Evolutionary conservation across 1,140 invertebrate genomes (phyloP).

Genomic region (Lasioglossum albipes): DNA sequence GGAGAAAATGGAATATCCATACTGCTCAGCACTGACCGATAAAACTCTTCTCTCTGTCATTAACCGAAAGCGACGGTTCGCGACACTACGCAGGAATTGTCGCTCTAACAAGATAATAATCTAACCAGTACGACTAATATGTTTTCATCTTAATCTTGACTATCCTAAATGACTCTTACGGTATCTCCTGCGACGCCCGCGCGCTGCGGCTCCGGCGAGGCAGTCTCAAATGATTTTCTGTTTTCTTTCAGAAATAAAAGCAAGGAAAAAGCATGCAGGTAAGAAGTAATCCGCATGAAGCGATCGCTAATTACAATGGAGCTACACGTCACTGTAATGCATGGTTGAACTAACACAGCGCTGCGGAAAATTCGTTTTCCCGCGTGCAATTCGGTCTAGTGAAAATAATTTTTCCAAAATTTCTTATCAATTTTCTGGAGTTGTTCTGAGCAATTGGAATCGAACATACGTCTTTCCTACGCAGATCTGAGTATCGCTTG

Average conservation of each 20-base stretch:
- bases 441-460: not conserved
- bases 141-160: not conserved
- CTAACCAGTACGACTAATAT: slow-evolving; percentile 30
- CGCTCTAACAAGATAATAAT: not conserved
- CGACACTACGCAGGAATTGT: not conserved
- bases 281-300: slow-evolving; percentile 64
- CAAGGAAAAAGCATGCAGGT: slow-evolving; percentile 87
- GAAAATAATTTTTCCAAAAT: not conserved
- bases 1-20: too few relatives aligned
- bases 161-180: not conserved
- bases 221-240: slow-evolving; percentile 61
- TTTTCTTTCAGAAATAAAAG: slow-evolving; percentile 86
- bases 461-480: not conserved
- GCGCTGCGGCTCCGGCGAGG: slow-evolving; percentile 12
- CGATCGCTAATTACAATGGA: slow-evolving; percentile 31
- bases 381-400: too few relatives aligned
- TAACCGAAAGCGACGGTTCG: slow-evolving; percentile 4
- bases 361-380: not conserved
- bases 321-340: slow-evolving; percentile 21
- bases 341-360: not conserved
- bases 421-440: not conserved
- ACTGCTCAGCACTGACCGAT: not conserved
- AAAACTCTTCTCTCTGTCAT: not conserved
- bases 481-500: not conserved
- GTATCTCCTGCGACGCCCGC: not conserved